A percentile compares a stretch with the other conserved stretches of the same genome.
These are phyloP conservation scores for Vidua macroura DNA, from an alignment of 2,113 vertebrate genomes.

Conservation along the genomic window DNA sequence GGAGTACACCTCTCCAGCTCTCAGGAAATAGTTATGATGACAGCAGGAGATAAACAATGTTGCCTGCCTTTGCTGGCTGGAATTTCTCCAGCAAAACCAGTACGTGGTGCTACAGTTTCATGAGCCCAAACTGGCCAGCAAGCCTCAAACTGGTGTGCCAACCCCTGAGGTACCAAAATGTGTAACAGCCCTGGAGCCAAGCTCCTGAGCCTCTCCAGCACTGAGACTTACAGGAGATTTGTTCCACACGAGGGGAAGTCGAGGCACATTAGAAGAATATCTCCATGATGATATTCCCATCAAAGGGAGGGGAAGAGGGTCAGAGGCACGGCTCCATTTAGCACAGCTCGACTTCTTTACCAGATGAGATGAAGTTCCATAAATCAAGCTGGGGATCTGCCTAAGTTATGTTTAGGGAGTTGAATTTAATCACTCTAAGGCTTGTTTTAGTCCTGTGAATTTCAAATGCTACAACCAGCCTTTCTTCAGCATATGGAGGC, in stretches of 20 bases:
- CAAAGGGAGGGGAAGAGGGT: neutral
- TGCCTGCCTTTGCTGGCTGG: neutral
- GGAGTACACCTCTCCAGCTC: neutral
- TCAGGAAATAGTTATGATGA: conserved; percentile 1
- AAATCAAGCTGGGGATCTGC: neutral
- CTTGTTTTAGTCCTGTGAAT: conserved; percentile 18
- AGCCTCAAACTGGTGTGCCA: neutral
- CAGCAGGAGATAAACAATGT: neutral
- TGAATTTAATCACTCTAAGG: neutral
- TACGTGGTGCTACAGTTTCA: conserved; percentile 56
- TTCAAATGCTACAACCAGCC: neutral
- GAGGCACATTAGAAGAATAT: neutral
- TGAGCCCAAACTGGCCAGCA: neutral
- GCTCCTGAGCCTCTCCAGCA: neutral
- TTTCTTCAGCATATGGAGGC: neutral
- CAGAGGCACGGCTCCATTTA: neutral
- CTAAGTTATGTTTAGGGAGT: neutral
- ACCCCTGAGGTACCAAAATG: neutral
- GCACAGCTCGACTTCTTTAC: neutral
- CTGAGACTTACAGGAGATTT: neutral
- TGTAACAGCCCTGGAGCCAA: neutral
- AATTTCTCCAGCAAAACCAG: conserved; percentile 60
- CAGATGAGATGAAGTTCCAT: neutral
- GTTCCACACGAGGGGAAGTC: neutral
- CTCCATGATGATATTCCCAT: neutral